phyloP scores from a whole-genome alignment of 64 coral and sea anemone genomes.

The Astreopora myriophthalma region DNA sequence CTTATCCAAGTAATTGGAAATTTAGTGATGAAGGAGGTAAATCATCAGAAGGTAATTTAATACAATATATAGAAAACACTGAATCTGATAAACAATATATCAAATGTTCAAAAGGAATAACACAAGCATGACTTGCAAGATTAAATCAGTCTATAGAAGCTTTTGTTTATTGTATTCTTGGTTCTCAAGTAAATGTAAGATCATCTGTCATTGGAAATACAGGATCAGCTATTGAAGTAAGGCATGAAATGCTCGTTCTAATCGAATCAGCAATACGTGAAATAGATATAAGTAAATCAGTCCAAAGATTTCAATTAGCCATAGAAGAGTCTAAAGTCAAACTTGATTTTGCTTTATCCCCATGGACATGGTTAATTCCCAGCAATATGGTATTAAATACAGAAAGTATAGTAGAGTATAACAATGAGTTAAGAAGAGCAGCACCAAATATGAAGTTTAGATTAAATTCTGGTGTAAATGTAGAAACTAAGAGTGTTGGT shows the following conservation, averaged over 20 bases:
- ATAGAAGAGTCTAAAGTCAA: neutral
- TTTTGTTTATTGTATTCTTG: slow-evolving; percentile 50
- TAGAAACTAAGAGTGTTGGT: no score
- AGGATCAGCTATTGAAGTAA: neutral
- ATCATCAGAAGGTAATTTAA: neutral
- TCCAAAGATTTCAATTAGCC: slow-evolving; percentile 46
- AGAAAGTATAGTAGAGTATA: neutral
- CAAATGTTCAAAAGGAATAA: neutral
- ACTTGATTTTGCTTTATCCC: neutral
- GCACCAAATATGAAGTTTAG: no score
- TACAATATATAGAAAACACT: slow-evolving; percentile 2
- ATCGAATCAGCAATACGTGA: neutral
- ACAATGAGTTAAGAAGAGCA: neutral
- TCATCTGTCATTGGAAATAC: neutral
- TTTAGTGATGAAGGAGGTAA: no score
- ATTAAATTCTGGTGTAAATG: no score
- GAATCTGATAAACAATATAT: neutral
- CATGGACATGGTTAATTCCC: neutral
- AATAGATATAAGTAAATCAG: slow-evolving; percentile 22
- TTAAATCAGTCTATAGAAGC: slow-evolving; percentile 53
- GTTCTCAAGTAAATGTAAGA: slow-evolving; percentile 16
- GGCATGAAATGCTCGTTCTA: neutral
- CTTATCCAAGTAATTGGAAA: no score
- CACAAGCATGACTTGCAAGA: neutral
- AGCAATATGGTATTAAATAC: no score